These are phyloP conservation scores for Chrysodeixis includens DNA, from an alignment of 2,888 invertebrate species.

Conservation along the genomic window DNA sequence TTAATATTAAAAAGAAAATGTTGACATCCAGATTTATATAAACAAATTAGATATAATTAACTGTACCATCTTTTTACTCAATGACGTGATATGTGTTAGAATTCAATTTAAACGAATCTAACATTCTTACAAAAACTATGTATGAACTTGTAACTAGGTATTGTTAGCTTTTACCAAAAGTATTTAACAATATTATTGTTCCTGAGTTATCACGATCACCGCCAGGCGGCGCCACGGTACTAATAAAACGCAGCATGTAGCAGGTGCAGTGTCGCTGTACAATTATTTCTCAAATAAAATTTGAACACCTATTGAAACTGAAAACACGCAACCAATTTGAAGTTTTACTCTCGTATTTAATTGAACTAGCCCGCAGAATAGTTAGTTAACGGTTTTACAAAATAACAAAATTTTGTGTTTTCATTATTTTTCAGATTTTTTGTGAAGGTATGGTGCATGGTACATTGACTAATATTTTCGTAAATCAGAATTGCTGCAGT, in stretches of 20 bases:
- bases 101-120: too few relatives aligned
- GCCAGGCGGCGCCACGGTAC: background rate
- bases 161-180: too few relatives aligned
- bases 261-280: slow-evolving; percentile 24
- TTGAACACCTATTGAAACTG: slow-evolving; percentile 41
- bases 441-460: background rate
- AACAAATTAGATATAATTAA: background rate
- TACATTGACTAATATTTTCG: background rate
- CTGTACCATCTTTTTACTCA: too few relatives aligned
- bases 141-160: too few relatives aligned
- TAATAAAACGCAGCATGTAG: slow-evolving; percentile 3
- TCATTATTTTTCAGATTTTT: slow-evolving; percentile 22
- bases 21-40: background rate
- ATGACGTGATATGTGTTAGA: too few relatives aligned
- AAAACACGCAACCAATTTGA: slow-evolving; percentile 52
- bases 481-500: background rate
- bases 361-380: slow-evolving; percentile 42
- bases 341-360: slow-evolving; percentile 43
- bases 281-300: slow-evolving; percentile 47
- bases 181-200: too few relatives aligned
- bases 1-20: background rate
- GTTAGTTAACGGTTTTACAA: slow-evolving; percentile 23
- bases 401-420: slow-evolving; percentile 15
- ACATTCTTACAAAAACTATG: too few relatives aligned
- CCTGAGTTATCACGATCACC: background rate